Conservation (phyloP, 2,113 vertebrate species). For the Zosterops borbonicus region DNA sequence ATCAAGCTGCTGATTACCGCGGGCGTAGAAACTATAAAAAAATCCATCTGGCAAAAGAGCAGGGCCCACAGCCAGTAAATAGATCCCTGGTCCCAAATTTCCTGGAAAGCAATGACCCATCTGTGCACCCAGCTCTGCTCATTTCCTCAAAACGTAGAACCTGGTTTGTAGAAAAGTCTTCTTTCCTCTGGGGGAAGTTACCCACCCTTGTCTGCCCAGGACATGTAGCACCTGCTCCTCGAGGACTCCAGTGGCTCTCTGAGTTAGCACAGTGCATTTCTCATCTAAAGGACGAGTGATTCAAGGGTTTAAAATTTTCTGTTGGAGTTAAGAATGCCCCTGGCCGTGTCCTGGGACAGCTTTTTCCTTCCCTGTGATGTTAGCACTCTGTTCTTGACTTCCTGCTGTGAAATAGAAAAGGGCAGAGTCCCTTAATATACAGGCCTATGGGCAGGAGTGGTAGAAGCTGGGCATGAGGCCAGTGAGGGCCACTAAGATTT, state of each 20-base stretch:
- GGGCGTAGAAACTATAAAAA: not conserved
- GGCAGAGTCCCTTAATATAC: not conserved
- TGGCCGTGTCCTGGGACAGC: not conserved
- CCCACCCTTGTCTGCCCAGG: not conserved
- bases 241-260: not conserved
- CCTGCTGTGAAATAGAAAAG: not conserved
- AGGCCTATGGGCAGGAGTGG: not conserved
- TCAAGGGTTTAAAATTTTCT: not conserved
- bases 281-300: not conserved
- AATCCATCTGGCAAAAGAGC: not conserved
- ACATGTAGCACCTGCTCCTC: not conserved
- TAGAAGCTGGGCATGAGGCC: not conserved
- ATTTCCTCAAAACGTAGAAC: not conserved
- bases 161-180: not conserved
- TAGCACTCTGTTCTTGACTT: not conserved
- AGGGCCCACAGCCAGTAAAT: not conserved
- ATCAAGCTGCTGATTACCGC: not conserved
- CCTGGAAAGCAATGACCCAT: not conserved
- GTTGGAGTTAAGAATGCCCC: not conserved
- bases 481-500: not conserved
- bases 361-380: not conserved
- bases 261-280: not conserved
- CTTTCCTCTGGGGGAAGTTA: not conserved
- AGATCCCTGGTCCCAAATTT: not conserved
- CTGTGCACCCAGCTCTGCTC: not conserved